A percentile compares a stretch with the other conserved stretches of the same genome.
Conservation (phyloP, 2,113 vertebrate genomes). For the Tachysurus vachellii region DNA sequence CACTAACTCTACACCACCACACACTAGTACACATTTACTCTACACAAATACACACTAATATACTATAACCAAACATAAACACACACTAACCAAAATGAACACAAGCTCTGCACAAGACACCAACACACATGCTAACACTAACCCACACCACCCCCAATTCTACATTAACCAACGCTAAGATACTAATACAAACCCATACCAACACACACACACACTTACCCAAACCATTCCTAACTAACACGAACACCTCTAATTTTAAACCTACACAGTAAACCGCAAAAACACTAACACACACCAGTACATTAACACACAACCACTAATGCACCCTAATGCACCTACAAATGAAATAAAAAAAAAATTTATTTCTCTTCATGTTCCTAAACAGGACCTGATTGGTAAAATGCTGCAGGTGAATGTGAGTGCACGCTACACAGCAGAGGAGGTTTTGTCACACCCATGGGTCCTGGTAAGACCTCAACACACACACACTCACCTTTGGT, state of each 20-base stretch:
- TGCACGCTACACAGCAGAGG: slow-evolving; percentile 89
- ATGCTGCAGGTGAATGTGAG: slow-evolving; percentile 97
- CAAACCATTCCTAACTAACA: not conserved
- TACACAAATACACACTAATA: too few species aligned
- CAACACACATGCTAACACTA: not conserved
- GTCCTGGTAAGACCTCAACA: slow-evolving; percentile 83
- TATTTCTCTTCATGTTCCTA: slow-evolving; percentile 34
- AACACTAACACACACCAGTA: not conserved
- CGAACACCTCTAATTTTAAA: not conserved
- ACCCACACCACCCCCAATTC: not conserved
- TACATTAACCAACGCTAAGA: not conserved
- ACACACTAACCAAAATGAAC: not conserved
- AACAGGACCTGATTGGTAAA: slow-evolving; percentile 90
- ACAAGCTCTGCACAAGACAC: not conserved
- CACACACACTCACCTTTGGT: not conserved
- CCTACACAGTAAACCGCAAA: not conserved
- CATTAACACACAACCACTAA: not conserved
- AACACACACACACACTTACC: not conserved
- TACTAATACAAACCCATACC: not conserved
- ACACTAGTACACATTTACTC: not conserved
- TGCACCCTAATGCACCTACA: too few species aligned
- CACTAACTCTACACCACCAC: not conserved
- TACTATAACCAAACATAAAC: not conserved
- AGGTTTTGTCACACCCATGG: slow-evolving; percentile 93
- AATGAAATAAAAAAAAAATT: too few species aligned